Evolutionary conservation across 2,797 vertebrate species (phyloP), one percentile per base, ranked within the genome.

Genomic region (Chelon auratus): DNA sequence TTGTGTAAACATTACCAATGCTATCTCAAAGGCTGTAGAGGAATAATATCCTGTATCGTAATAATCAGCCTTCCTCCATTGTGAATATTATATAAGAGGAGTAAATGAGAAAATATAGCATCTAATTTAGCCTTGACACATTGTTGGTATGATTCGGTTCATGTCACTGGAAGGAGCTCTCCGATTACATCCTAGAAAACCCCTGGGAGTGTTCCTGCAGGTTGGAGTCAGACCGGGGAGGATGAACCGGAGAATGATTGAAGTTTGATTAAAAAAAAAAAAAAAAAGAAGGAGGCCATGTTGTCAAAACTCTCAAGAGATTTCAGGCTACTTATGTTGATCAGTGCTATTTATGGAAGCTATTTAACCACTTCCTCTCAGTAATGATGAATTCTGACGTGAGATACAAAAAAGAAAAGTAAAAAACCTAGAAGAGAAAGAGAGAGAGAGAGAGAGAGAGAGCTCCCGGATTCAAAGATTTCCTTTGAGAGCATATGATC

Each of bases 401-500:
- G 69, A 75, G 56, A 62, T 33, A 58, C 22, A 65, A 66, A 56
- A 63, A 59, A 22, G 22, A 43, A 63, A 40, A 53, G 26, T 40
- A 33, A 26, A 24, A 4, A 51, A 18, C 24, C 24, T 26, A 26
- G 24, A 26, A 26, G n/a, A 50, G 20, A 24, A 52, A 66, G 10
- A 42, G 3, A 42, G 50, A 68, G 42, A 67, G 42, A 63, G 24
- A 36, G 47, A 10, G 66, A 57, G n/a, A 69, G 33, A 80, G 43
- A 67, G 68, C 83, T 79, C 64, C 67, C 20, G 13, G 75, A 91
- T 87, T 89, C 80, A 91, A 87, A 90, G 81, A 87, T 88, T 79
- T 91, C 91, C 89, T 88, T 85, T 89, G 87, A 90, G 89, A 86
- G 80, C 72, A 51, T 63, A 71, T 84, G 84, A 92, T 91, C 75